Base-by-base conservation (phyloP, 2,797 vertebrate genomes). In the Poeciliopsis turneri region DNA sequence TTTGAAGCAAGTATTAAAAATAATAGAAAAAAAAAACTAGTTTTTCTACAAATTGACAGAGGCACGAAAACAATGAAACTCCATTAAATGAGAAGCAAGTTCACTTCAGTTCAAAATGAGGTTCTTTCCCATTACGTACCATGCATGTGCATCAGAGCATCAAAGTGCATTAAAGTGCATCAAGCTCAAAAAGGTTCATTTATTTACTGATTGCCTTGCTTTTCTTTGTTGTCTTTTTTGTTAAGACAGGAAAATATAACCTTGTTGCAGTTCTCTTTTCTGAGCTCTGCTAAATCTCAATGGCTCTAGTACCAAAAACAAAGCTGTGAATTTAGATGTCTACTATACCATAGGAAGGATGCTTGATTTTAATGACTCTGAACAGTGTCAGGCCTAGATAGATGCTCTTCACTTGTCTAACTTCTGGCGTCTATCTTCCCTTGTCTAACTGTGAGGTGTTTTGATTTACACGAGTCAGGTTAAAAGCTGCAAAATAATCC, bases 391-490 rank as follows among this genome's bases (percentile, higher is more conserved):
- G 88, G 85, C 87, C 79, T 82, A 79, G 86, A 85, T 81, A 79
- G 92, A 89, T 86, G 84, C 81, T 81, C 91, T 85, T 91, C 90
- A 89, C 94, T 92, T 92, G 90, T 92, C 91, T 85, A 86, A 90
- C 90, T 90, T 84, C 68, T 45, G 46, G 68, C 90, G 87, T 92
- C 91, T 85, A 85, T 90, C 90, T 91, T 84, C 7, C 41, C 88
- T 86, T 89, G 86, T 92, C 90, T 92, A 88, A 88, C 89, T 86
- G 84, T 86, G 73, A 86, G 84, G 89, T 93, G 93, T 94, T 94
- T 93, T 93, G 92, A 94, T 95, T 94, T 93, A 93, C 92, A 94
- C 90, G 88, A 89, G 90, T 94, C 91, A 94, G 94, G 94, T 94
- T 93, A 93, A 95, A 93, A 94, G 91, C 89, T 90, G 88, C 83